Base-by-base conservation (phyloP, 2,113 vertebrate species). In the Monarcha castaneiventris region DNA sequence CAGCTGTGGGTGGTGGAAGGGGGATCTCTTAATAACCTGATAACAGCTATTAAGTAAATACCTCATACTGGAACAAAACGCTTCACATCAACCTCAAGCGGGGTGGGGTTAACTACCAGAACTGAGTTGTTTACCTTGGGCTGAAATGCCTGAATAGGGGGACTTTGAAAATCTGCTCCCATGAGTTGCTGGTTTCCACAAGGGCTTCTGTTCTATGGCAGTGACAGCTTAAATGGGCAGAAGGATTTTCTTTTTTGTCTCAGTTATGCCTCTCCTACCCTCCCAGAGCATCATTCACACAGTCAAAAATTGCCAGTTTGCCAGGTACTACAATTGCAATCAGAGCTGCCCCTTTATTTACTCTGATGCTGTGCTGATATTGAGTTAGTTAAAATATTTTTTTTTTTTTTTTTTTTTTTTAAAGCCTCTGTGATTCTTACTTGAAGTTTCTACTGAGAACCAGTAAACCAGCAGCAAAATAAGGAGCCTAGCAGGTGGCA, bases 1-100 rank as follows among this genome's bases (percentile, higher is more conserved):
- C 81, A 52, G 37, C 84, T 83, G n/a, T 20, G 67, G 78, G 79
- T 1, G 41, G 75, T 69, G 77, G 56, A 74, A 74, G 80, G 75
- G 77, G 80, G 23, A 92, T 52, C 93, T 93, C 67, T 29, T 73
- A 82, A 93, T 54, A 83, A 58, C 92, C n/a, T 83, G 93, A 96
- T 96, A 96, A 93, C 82, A 75, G 72, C 83, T 90, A 76, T 93
- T 96, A 73, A 74, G 90, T 88, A 95, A 96, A 96, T 69, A 88
- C 46, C 90, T 62, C 72, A 75, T 4, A 39, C 85, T 86, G 87
- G 68, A 72, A 90, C 35, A 61, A 85, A 89, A 84, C 17, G 75
- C 71, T 94, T 95, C 46, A 26, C 59, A 93, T 73, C 84, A 86
- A 32, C 71, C 75, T 95, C 94, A 87, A 79, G 39, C 78, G 87